Evolutionary conservation across 2,888 invertebrate genomes (phyloP).

Genomic region (Druceiella hillmani): DNA sequence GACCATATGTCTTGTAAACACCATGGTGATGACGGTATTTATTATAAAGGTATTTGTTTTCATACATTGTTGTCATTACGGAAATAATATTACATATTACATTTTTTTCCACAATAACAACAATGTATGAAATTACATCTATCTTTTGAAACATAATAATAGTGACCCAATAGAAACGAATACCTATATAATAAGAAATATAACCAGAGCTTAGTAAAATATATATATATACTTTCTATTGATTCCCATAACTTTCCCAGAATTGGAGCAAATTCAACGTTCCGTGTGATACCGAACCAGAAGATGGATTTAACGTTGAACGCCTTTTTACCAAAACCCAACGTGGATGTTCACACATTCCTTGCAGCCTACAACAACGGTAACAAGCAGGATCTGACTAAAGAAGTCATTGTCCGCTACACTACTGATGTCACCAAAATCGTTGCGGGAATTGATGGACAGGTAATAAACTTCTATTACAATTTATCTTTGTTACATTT

Average conservation of each 20-base stretch:
- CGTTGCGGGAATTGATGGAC: slow-evolving; percentile 53
- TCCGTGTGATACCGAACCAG: slow-evolving; percentile 43
- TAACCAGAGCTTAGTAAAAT: slow-evolving; percentile 7
- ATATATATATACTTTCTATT: slow-evolving; percentile 8
- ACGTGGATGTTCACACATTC: slow-evolving; percentile 58
- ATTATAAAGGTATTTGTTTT: no score
- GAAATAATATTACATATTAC: no score
- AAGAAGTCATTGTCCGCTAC: slow-evolving; percentile 46
- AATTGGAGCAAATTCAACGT: slow-evolving; percentile 54
- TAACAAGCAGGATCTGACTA: slow-evolving; percentile 32
- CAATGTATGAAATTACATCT: slow-evolving; percentile 5
- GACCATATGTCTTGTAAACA: no score
- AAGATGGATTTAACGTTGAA: slow-evolving; percentile 51
- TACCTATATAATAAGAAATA: slow-evolving; percentile 7
- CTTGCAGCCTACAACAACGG: slow-evolving; percentile 45
- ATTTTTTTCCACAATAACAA: no score
- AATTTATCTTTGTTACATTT: slow-evolving; percentile 3
- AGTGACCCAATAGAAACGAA: no score
- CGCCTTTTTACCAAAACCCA: slow-evolving; percentile 57
- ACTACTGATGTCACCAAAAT: slow-evolving; percentile 47
- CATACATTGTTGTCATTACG: no score
- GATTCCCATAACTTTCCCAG: no score
- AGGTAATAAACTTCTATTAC: slow-evolving; percentile 38
- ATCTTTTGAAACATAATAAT: no score
- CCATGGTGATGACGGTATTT: no score